These are phyloP conservation scores for Ardeotis arabs DNA, from an alignment of 2,113 vertebrate species.

Conservation along the genomic window DNA sequence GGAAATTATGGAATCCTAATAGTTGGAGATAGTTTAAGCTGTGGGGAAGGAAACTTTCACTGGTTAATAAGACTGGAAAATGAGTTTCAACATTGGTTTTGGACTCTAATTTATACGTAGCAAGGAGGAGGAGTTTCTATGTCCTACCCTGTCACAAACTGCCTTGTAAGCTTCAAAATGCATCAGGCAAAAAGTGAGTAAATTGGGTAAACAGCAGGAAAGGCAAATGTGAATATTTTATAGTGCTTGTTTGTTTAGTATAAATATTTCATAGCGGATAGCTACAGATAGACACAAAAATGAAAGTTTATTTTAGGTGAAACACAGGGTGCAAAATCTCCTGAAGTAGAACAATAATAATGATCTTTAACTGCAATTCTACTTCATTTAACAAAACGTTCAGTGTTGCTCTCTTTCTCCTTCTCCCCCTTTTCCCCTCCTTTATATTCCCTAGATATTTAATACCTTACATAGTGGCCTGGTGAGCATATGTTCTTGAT, in stretches of 20 bases:
- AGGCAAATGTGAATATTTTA: conserved; percentile 4
- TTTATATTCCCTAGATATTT: conserved; percentile 20
- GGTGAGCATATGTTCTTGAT: conserved; percentile 68
- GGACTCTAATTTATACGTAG: not conserved
- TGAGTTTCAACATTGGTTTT: not conserved
- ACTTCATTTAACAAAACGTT: conserved; percentile 12
- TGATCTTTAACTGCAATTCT: not conserved
- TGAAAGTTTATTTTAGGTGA: not conserved
- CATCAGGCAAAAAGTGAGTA: not conserved
- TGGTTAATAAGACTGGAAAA: not conserved
- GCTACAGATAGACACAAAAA: not conserved
- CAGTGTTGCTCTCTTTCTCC: conserved; percentile 6
- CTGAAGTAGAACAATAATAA: not conserved
- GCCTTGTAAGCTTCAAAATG: not conserved
- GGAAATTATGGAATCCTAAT: conserved; percentile 18
- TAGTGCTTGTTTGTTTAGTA: not conserved
- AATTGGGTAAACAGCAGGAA: not conserved
- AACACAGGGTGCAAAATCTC: not conserved
- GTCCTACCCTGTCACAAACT: not conserved
- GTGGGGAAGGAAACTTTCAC: not conserved
- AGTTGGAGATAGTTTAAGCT: not conserved
- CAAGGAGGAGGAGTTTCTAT: not conserved
- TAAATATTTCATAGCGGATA: not conserved
- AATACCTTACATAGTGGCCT: conserved; percentile 41
- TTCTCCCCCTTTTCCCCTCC: not conserved